Evolutionary conservation across 2,888 invertebrate genomes (phyloP).

Genomic region (Diplolepis rosae): DNA sequence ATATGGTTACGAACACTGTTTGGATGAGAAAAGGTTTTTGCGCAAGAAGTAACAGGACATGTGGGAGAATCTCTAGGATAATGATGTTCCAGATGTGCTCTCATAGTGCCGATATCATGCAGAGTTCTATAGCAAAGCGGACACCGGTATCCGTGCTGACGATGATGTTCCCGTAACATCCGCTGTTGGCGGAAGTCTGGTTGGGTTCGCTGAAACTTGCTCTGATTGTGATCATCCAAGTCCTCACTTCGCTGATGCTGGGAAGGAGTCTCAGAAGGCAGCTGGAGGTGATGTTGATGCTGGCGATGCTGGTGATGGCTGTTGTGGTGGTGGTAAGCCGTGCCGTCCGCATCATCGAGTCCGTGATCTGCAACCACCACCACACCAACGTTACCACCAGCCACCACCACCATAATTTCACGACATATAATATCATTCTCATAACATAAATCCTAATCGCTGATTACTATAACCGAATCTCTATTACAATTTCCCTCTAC

Average conservation of each 20-base stretch:
- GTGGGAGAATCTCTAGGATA: constrained; percentile 89
- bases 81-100: constrained; percentile 86
- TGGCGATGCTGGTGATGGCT: constrained; percentile 68
- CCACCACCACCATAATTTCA: constrained; percentile 64
- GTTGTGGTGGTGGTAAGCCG: constrained; percentile 72
- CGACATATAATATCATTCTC: constrained; percentile 32
- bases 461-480: not conserved
- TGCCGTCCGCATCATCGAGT: constrained; percentile 68
- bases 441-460: constrained; percentile 5
- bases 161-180: constrained; percentile 66
- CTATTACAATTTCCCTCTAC: not conserved
- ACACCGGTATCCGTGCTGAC: constrained; percentile 78
- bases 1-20: constrained; percentile 92
- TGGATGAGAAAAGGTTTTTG: constrained; percentile 86
- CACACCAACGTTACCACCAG: constrained; percentile 73
- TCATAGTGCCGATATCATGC: constrained; percentile 80
- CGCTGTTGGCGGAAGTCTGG: constrained; percentile 67
- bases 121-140: constrained; percentile 84
- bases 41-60: constrained; percentile 86
- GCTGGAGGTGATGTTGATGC: constrained; percentile 49
- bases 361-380: constrained; percentile 74
- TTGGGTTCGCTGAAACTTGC: constrained; percentile 72
- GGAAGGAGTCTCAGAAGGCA: constrained; percentile 40
- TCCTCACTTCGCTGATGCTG: constrained; percentile 53
- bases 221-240: constrained; percentile 59